Conservation (phyloP, 2,797 vertebrate species). For the Kryptolebias ocellatus region DNA sequence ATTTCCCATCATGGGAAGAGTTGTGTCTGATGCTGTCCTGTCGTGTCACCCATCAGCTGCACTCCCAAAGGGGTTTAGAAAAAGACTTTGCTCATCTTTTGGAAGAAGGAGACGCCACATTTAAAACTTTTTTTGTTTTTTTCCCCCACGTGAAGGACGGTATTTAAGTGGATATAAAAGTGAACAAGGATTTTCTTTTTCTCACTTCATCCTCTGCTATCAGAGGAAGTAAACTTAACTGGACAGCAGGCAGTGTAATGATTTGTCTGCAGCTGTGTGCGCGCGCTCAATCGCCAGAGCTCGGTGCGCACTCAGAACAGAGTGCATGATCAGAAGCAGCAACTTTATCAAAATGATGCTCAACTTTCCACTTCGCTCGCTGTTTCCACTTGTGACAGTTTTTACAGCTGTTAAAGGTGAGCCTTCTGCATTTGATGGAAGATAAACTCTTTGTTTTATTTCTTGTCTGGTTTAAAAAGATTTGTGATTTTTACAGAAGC, state of each 20-base stretch:
- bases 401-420: constrained; percentile 65
- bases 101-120: not conserved
- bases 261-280: constrained; percentile 20
- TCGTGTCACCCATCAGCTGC: constrained; percentile 29
- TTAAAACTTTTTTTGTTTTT: not conserved
- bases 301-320: constrained; percentile 16
- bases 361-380: constrained; percentile 25
- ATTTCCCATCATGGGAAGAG: constrained; percentile 59
- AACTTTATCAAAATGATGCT: constrained; percentile 58
- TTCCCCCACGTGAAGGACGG: not conserved
- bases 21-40: constrained; percentile 46
- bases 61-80: constrained; percentile 12
- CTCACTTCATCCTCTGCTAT: constrained; percentile 17
- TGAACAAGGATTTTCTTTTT: not conserved
- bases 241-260: constrained; percentile 40
- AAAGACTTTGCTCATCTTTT: constrained; percentile 4
- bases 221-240: constrained; percentile 7
- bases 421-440: constrained; percentile 1
- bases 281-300: constrained; percentile 23
- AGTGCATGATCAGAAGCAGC: constrained; percentile 15
- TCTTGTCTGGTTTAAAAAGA: not conserved
- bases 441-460: not conserved
- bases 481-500: not conserved
- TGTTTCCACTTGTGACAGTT: constrained; percentile 45
- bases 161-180: constrained; percentile 9